Evolutionary conservation across 2,113 vertebrate species (phyloP), one percentile per base, ranked within the genome.

Genomic region (Scartelaos histophorus): DNA sequence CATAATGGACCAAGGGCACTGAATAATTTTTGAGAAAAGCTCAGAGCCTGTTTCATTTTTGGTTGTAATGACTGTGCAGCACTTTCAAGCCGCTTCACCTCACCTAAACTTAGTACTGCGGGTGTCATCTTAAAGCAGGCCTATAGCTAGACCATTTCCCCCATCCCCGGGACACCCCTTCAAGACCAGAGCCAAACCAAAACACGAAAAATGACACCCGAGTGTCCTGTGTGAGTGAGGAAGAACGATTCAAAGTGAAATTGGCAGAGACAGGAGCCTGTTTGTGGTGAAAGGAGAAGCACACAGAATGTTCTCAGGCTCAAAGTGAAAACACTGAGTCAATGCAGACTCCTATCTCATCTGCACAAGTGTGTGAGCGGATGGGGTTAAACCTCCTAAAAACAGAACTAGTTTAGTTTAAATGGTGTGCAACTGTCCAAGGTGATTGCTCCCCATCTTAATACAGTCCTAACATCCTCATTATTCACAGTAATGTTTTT

Each of bases 31-130:
- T 60, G 76, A 80, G 65, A 82, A 81, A 70, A 38, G 2, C 51
- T 54, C 19, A 38, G 21, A 74, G 47, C 38, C 10, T 51, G 85
- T 89, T 87, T 88, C 79, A 80, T 84, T 86, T 91, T 69, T 69
- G 73, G 60, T 43, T 62, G 62, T 34, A 19, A 86, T 88, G 82
- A 86, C 67, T 84, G 45, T 66, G 9, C 19, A 1, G 0, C 5
- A 78, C 74, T 87, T 85, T 89, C 84, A 78, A 13, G 19, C 82
- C 15, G 2, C 21, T 15, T 19, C 16, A 51, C 49, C 51, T 54
- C 51, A 54, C 21, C 13, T 17, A 15, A 60, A 13, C 22, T 25
- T 11, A 58, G 11, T 43, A 69, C 57, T 61, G 22, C 66, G 22
- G 6, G 46, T 47, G 46, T 47, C 46, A 13, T 35, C 29, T 13